These are phyloP conservation scores for Hemicrepidius hirtus DNA, from an alignment of 2,888 invertebrate genomes.

Conservation along the genomic window DNA sequence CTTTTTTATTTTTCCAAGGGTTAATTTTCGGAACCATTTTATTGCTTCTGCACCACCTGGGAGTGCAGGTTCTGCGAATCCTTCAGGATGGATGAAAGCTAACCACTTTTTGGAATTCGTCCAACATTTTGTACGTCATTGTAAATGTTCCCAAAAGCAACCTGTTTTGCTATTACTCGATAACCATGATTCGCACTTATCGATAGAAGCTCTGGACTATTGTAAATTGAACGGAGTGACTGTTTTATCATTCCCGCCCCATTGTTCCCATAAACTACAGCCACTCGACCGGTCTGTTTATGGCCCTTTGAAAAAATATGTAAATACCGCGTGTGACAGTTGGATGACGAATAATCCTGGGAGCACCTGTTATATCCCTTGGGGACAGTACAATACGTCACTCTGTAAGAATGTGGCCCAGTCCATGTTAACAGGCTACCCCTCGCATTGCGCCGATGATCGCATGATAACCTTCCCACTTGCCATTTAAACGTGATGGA, in stretches of 20 bases:
- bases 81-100: slow-evolving; percentile 56
- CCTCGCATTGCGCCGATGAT: too few relatives aligned
- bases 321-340: slow-evolving; percentile 15
- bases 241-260: slow-evolving; percentile 36
- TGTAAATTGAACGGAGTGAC: slow-evolving; percentile 44
- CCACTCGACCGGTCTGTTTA: slow-evolving; percentile 36
- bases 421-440: too few relatives aligned
- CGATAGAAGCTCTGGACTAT: slow-evolving; percentile 42
- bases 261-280: slow-evolving; percentile 52
- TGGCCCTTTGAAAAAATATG: slow-evolving; percentile 38
- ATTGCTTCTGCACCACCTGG: slow-evolving; percentile 47
- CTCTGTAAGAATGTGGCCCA: too few relatives aligned
- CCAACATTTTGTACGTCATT: slow-evolving; percentile 51
- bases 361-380: too few relatives aligned
- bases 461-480: too few relatives aligned
- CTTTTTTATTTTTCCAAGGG: slow-evolving; percentile 62
- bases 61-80: slow-evolving; percentile 47
- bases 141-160: slow-evolving; percentile 39
- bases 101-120: slow-evolving; percentile 43
- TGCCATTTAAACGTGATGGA: too few relatives aligned
- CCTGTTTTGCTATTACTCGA: slow-evolving; percentile 40
- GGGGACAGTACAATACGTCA: too few relatives aligned
- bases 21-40: slow-evolving; percentile 53
- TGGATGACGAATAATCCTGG: slow-evolving; percentile 43
- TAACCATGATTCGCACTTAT: too few relatives aligned